phyloP scores from a whole-genome alignment of 2,797 vertebrate genomes.

The Dallia pectoralis region DNA sequence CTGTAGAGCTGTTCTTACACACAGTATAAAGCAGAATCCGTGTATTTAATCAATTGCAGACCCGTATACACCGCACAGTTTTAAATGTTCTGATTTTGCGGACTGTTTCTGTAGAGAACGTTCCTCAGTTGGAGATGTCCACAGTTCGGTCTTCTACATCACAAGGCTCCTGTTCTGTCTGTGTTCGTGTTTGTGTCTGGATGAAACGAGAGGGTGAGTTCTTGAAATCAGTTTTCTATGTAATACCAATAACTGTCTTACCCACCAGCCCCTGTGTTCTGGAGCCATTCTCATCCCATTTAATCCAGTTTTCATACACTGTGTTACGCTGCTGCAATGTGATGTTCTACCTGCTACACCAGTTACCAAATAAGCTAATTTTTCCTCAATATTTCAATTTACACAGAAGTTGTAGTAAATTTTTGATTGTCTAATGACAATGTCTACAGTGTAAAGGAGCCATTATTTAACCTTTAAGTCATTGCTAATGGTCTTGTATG shows the following conservation, averaged over 20 bases:
- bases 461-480: too few relatives aligned
- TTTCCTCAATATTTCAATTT: too few relatives aligned
- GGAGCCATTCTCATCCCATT: background rate
- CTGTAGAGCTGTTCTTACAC: background rate
- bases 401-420: too few relatives aligned
- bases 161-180: background rate
- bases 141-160: background rate
- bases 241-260: background rate
- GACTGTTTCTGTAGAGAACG: background rate
- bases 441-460: too few relatives aligned
- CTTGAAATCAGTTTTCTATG: background rate
- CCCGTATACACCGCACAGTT: background rate
- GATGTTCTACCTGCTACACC: too few relatives aligned
- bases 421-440: too few relatives aligned
- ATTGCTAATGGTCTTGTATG: background rate
- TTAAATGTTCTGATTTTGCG: background rate
- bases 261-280: background rate
- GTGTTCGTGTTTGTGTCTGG: constrained; percentile 38
- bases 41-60: background rate
- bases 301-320: background rate
- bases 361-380: too few relatives aligned
- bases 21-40: background rate
- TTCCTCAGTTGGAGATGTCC: constrained; percentile 44
- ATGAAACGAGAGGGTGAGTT: constrained; percentile 43
- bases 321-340: background rate